Conservation (phyloP, 2,113 vertebrate genomes). For the Tachysurus fulvidraco region DNA sequence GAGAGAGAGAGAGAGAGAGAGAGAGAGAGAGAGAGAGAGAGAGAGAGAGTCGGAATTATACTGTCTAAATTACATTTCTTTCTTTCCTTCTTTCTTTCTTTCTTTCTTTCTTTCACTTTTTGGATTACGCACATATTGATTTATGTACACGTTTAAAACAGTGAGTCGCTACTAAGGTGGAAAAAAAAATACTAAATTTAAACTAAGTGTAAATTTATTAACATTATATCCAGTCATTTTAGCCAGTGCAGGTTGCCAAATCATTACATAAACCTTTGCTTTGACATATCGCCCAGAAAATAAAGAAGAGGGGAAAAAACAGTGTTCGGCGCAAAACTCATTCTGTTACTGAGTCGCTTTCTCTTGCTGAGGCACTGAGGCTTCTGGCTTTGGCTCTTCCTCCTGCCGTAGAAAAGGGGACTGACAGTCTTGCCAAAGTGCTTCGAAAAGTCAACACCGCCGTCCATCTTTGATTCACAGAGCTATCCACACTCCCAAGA, state of each 20-base stretch:
- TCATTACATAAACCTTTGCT: constrained; percentile 4
- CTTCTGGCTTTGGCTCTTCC: constrained; percentile 63
- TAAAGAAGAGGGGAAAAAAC: neutral
- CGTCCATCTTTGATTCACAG: constrained; percentile 89
- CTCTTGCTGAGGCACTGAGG: constrained; percentile 38
- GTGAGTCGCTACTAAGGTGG: neutral
- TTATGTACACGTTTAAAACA: neutral
- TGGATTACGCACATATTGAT: too few species aligned
- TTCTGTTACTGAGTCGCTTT: constrained; percentile 9
- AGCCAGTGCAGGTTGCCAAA: neutral
- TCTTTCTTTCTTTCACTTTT: neutral
- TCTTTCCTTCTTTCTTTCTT: constrained; percentile 6
- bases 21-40: too few species aligned
- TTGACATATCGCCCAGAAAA: neutral
- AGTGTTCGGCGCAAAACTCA: neutral
- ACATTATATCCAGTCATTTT: constrained; percentile 3
- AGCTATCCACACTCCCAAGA: constrained; percentile 80
- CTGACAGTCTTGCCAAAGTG: constrained; percentile 75
- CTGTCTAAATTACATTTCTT: too few species aligned
- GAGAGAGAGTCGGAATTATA: too few species aligned
- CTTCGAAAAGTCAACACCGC: constrained; percentile 86
- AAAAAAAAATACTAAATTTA: neutral
- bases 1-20: too few species aligned
- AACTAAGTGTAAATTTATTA: neutral
- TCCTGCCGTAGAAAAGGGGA: constrained; percentile 75